Evolutionary conservation across 2,113 vertebrate species (phyloP).

Genomic region (Malaclemys terrapin): DNA sequence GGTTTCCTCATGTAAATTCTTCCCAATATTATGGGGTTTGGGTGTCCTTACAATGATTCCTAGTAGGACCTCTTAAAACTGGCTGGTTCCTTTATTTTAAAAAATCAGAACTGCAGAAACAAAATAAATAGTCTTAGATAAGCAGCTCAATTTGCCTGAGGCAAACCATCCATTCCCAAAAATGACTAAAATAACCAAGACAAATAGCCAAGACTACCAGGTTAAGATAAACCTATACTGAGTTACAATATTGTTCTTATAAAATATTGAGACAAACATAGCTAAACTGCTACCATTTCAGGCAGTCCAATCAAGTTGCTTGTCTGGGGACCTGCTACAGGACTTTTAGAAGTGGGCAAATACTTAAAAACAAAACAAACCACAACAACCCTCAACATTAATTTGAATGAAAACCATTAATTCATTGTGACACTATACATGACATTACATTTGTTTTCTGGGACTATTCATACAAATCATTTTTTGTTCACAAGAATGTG

Average conservation of each 20-base stretch:
- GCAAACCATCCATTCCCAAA: not conserved
- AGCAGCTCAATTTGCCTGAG: not conserved
- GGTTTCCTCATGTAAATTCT: not conserved
- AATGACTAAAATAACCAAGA: constrained; percentile 24
- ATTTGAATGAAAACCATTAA: not conserved
- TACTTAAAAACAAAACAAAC: not conserved
- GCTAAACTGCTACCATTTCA: not conserved
- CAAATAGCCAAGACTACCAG: not conserved
- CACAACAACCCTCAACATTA: not conserved
- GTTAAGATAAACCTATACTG: not conserved
- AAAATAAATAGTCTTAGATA: not conserved
- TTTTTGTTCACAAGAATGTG: not conserved
- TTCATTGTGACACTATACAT: not conserved
- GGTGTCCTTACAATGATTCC: not conserved
- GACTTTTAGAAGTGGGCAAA: not conserved
- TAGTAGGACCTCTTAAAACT: not conserved
- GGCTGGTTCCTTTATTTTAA: not conserved
- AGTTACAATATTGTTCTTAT: not conserved
- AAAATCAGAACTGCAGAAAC: not conserved
- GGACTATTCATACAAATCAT: not conserved
- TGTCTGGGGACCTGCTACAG: not conserved
- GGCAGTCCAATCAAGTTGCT: not conserved
- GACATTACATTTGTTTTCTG: not conserved
- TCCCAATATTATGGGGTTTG: not conserved
- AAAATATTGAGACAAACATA: not conserved